These are phyloP conservation scores for Ptiloglossa arizonensis DNA, from an alignment of 1,140 invertebrate genomes.

Conservation along the genomic window DNA sequence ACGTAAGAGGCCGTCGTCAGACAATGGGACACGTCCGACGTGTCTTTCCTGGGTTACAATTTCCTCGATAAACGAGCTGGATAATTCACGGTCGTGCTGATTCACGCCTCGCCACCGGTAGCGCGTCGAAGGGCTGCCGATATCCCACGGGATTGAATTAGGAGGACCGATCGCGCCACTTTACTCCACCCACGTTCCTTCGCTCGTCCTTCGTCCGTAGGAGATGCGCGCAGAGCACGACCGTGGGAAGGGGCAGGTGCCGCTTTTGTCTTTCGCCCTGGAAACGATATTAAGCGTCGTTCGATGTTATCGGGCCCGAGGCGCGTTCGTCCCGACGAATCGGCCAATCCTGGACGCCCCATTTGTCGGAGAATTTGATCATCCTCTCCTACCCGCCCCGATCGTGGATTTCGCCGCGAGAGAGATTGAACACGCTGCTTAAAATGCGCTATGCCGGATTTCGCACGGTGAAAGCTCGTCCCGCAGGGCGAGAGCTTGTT, in stretches of 20 bases:
- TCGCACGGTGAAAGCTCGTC: neutral
- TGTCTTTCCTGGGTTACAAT: slow-evolving; percentile 53
- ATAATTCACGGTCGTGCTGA: slow-evolving; percentile 62
- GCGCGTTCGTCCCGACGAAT: slow-evolving; percentile 39
- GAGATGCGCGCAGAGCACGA: slow-evolving; percentile 32
- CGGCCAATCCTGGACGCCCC: slow-evolving; percentile 48
- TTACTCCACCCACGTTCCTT: slow-evolving; percentile 44
- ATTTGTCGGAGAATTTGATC: slow-evolving; percentile 56
- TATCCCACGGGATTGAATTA: slow-evolving; percentile 69
- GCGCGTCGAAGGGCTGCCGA: slow-evolving; percentile 53
- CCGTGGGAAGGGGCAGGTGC: slow-evolving; percentile 65
- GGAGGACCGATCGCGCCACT: slow-evolving; percentile 63
- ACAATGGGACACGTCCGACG: slow-evolving; percentile 46
- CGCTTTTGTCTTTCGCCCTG: slow-evolving; percentile 62
- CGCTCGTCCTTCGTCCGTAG: slow-evolving; percentile 45
- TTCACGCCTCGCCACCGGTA: slow-evolving; percentile 57
- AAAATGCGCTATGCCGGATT: slow-evolving; percentile 6
- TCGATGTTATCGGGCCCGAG: slow-evolving; percentile 61
- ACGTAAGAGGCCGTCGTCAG: slow-evolving; percentile 24
- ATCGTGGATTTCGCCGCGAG: slow-evolving; percentile 23
- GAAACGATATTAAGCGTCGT: slow-evolving; percentile 66
- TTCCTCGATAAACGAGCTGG: slow-evolving; percentile 64
- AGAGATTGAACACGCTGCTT: slow-evolving; percentile 9
- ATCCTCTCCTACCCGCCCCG: slow-evolving; percentile 7
- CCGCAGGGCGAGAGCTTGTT: neutral